Evolutionary conservation across 2,797 vertebrate species (phyloP).

Genomic region (Alca torda): DNA sequence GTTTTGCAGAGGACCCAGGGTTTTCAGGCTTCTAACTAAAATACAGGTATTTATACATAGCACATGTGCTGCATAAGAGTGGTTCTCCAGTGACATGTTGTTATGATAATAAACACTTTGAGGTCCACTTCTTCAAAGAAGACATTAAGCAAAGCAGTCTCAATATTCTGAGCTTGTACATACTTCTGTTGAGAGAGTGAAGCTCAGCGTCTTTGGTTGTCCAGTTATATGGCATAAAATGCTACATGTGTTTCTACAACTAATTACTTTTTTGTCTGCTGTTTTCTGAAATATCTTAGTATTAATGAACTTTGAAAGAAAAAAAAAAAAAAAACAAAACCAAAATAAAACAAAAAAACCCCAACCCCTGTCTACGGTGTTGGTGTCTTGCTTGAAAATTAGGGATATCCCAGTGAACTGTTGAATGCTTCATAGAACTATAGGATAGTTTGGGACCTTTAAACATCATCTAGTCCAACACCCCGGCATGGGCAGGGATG

Average conservation of each 20-base stretch:
- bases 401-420: accelerated
- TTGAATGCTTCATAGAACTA: background rate
- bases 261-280: background rate
- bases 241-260: accelerated
- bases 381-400: background rate
- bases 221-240: background rate
- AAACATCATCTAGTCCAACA: background rate
- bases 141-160: background rate
- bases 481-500: no score
- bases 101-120: background rate
- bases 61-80: background rate
- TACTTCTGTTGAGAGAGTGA: background rate
- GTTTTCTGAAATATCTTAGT: background rate
- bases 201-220: background rate
- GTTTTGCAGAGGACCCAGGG: background rate
- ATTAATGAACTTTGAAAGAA: background rate
- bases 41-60: background rate
- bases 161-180: background rate
- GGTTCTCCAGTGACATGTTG: background rate
- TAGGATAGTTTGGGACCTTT: background rate
- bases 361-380: no score
- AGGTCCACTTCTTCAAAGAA: background rate
- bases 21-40: background rate
- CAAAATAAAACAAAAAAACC: background rate
- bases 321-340: no score